Conservation (phyloP, 2,797 vertebrate genomes). For the Mormyrus proboscirostris region DNA sequence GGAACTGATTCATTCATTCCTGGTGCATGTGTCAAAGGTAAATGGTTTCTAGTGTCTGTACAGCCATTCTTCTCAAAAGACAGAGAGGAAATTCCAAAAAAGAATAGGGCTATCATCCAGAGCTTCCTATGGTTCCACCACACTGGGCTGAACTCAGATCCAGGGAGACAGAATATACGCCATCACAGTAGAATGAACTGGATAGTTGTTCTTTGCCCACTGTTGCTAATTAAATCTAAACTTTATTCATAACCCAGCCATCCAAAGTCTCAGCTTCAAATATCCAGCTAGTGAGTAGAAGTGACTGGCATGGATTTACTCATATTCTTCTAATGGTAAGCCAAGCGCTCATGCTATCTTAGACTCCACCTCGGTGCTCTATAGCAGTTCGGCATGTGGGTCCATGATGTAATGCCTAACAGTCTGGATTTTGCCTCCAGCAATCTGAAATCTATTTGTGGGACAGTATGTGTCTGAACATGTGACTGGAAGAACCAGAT, state of each 20-base stretch:
- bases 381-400: neutral
- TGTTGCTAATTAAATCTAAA: neutral
- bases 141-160: neutral
- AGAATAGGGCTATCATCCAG: neutral
- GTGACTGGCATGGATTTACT: neutral
- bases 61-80: neutral
- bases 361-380: neutral
- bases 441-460: neutral
- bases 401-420: neutral
- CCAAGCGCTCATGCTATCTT: neutral
- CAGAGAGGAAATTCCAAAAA: neutral
- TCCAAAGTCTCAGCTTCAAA: neutral
- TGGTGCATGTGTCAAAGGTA: neutral
- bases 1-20: neutral
- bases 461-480: neutral
- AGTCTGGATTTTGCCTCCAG: neutral
- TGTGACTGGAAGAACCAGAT: neutral
- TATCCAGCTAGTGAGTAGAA: neutral
- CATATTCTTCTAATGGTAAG: neutral
- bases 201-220: neutral
- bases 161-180: neutral
- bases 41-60: neutral
- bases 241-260: neutral
- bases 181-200: neutral
- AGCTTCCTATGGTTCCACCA: neutral